Conservation (phyloP, 30 jellyfish, hydroid and myxozoan species). For the Aurelia coerulea region DNA sequence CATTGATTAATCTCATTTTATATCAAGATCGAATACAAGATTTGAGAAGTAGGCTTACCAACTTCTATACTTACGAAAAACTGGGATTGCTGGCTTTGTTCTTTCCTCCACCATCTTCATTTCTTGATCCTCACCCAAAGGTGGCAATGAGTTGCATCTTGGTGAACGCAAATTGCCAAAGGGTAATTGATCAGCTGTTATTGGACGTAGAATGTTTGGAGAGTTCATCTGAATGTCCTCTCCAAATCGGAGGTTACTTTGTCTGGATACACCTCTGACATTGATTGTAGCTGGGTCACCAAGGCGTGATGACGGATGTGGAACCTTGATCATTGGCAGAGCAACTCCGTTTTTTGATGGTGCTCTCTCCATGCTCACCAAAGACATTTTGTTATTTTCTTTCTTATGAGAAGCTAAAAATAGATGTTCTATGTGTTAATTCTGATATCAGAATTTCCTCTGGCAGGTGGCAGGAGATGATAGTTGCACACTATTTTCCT, state of each 20-base stretch:
- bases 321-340: conserved; percentile 79
- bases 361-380: conserved; percentile 34
- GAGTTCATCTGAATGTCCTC: conserved; percentile 38
- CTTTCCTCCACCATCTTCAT: conserved; percentile 44
- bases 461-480: no score
- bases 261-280: conserved; percentile 82
- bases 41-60: no score
- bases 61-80: conserved; percentile 52
- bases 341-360: conserved; percentile 60
- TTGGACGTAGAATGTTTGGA: conserved; percentile 57
- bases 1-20: no score
- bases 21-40: no score
- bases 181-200: conserved; percentile 78
- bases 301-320: conserved; percentile 79
- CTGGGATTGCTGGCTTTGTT: conserved; percentile 54
- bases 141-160: conserved; percentile 39
- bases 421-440: no score
- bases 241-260: conserved; percentile 32
- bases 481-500: no score
- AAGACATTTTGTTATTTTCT: not conserved
- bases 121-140: conserved; percentile 42
- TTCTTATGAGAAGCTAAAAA: no score
- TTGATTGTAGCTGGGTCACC: conserved; percentile 80
- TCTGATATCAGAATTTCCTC: no score
- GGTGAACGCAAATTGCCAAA: conserved; percentile 51